phyloP scores from a whole-genome alignment of 1,140 invertebrate genomes.

The Schmidtea mediterranea region DNA sequence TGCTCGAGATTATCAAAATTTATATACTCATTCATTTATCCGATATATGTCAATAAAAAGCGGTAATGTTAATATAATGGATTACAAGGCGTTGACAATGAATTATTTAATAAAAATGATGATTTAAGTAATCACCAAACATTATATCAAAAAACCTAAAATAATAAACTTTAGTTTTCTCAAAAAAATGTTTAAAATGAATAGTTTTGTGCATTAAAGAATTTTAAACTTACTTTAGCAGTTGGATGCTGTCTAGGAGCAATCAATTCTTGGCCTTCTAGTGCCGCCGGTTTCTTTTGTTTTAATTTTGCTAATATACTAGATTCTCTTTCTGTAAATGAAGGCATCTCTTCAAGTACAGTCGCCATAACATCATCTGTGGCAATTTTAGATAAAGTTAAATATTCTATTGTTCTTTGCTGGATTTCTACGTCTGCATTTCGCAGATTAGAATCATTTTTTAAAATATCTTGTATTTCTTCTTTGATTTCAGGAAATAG shows the following conservation, averaged over 20 bases:
- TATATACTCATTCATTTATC: no score
- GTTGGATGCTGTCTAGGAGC: not conserved
- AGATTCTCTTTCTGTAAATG: slow-evolving; percentile 90
- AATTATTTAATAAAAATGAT: not conserved
- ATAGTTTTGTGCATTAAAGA: no score
- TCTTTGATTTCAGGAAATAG: slow-evolving; percentile 89
- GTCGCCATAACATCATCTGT: slow-evolving; percentile 35
- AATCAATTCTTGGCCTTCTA: not conserved
- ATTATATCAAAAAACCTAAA: no score
- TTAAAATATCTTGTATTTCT: slow-evolving; percentile 81
- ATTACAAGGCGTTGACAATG: no score
- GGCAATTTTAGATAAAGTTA: slow-evolving; percentile 1
- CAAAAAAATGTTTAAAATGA: no score
- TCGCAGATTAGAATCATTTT: slow-evolving; percentile 72
- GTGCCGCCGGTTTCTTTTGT: slow-evolving; percentile 51
- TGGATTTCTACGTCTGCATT: slow-evolving; percentile 93
- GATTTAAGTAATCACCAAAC: no score
- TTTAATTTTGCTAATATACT: slow-evolving; percentile 72
- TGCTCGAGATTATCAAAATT: no score
- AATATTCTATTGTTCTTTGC: slow-evolving; percentile 84
- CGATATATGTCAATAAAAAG: no score
- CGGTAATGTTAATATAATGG: no score
- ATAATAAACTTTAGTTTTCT: no score
- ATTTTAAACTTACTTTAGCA: not conserved
- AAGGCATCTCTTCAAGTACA: slow-evolving; percentile 97